Percentiles rank a stretch among this genome's conserved stretches.
Conservation (phyloP, 1,140 invertebrate species). For the Bombus fervidus region DNA sequence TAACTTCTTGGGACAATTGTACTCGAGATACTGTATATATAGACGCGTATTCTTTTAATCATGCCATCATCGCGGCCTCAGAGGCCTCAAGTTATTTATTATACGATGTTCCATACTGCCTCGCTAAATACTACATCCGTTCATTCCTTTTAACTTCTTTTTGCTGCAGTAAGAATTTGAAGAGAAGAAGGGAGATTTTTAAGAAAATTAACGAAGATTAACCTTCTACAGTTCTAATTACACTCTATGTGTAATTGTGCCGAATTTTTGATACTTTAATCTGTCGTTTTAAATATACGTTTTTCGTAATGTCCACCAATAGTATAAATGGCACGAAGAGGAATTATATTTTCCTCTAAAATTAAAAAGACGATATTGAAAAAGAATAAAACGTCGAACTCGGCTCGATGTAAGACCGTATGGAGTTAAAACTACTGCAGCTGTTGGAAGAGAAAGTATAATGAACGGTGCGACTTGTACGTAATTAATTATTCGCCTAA, state of each 20-base stretch:
- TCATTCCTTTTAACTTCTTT: background rate
- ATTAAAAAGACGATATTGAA: background rate
- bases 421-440: background rate
- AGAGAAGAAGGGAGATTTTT: background rate
- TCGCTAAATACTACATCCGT: conserved; percentile 61
- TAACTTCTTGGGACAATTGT: conserved; percentile 5
- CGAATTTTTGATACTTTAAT: background rate
- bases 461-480: conserved; percentile 26
- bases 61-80: conserved; percentile 61
- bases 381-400: background rate
- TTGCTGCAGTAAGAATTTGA: background rate
- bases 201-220: background rate
- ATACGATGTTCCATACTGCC: conserved; percentile 68
- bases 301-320: background rate
- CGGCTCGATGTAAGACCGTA: background rate
- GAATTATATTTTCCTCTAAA: background rate
- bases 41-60: conserved; percentile 56
- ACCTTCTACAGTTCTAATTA: background rate
- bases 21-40: conserved; percentile 53
- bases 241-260: background rate
- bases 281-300: background rate
- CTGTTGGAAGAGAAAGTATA: background rate
- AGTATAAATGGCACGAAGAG: background rate
- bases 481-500: conserved; percentile 42
- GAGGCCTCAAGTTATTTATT: conserved; percentile 70